A percentile compares a stretch with the other conserved stretches of the same genome.
phyloP scores from a whole-genome alignment of 2,113 vertebrate species.

The Hemiscyllium ocellatum region DNA sequence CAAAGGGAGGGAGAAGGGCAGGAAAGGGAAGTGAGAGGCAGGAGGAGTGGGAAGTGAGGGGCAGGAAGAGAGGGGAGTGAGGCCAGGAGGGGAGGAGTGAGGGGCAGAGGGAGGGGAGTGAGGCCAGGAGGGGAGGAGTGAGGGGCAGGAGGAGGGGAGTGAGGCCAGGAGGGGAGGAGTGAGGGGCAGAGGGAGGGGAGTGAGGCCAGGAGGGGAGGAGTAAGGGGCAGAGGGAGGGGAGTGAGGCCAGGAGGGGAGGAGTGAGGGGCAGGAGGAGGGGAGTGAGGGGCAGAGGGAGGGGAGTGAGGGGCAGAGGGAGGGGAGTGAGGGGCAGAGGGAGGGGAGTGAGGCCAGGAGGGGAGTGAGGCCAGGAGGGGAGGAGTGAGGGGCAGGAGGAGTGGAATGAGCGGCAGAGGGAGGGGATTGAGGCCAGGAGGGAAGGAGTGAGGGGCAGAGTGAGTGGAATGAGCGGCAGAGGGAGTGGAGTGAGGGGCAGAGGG shows the following conservation, averaged over 20 bases:
- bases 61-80: background rate
- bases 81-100: background rate
- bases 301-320: background rate
- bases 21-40: background rate
- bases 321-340: background rate
- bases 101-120: too few species aligned
- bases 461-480: too few species aligned
- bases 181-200: accelerated
- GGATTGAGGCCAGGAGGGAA: background rate
- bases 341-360: background rate
- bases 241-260: background rate
- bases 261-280: too few species aligned
- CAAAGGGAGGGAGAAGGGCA: background rate
- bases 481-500: background rate
- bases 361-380: background rate
- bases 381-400: background rate
- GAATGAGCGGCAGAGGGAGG: background rate
- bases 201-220: too few species aligned
- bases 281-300: too few species aligned
- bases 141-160: accelerated
- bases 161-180: too few species aligned
- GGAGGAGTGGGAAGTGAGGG: background rate
- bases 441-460: too few species aligned
- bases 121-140: too few species aligned
- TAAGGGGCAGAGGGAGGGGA: accelerated